Evolutionary conservation across 1,140 invertebrate species (phyloP), one percentile per base, ranked within the genome.

Genomic region (Aricia agestis): DNA sequence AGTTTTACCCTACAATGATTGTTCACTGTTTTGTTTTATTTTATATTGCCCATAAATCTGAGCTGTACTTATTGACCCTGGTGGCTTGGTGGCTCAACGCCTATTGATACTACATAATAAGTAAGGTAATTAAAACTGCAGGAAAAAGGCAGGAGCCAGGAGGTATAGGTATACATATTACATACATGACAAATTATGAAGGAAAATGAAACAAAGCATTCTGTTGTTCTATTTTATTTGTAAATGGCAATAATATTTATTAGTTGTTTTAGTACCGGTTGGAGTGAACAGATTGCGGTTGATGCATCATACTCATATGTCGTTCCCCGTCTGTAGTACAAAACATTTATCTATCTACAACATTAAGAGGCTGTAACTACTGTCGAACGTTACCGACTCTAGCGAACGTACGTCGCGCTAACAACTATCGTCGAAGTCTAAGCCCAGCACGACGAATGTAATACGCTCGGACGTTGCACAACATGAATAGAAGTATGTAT

Each of bases 191-290:
- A 52, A 13, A 13, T 4, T 52, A 52, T 9, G 2, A 52, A 52
- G 45, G 18, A 25, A 19, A 63, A 63, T 19, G 1, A 63, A 63
- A 63, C 59, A 25, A 63, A 63, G n/a, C 18, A 0, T 6, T 63
- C 18, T 63, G 18, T 18, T 31, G 59, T 63, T 31, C 59, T 63
- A 63, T 63, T 63, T 63, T 63, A 63, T 63, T 63, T 63, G 59
- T 63, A 63, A 63, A 63, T 63, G 59, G 59, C 59, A 63, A 63
- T 63, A 63, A 63, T 63, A 19, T 19, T 63, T 63, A 63, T 18
- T 63, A 52, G 45, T 63, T 63, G 19, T 63, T 25, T 59, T 63
- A 63, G 59, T 63, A 63, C 59, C 59, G 17, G 19, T 18, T 63
- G 18, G 59, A 63, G 59, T 63, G 15, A 18, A 52, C 11, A 52